Conservation (phyloP, 2,113 vertebrate species). For the Panthera uncia region DNA sequence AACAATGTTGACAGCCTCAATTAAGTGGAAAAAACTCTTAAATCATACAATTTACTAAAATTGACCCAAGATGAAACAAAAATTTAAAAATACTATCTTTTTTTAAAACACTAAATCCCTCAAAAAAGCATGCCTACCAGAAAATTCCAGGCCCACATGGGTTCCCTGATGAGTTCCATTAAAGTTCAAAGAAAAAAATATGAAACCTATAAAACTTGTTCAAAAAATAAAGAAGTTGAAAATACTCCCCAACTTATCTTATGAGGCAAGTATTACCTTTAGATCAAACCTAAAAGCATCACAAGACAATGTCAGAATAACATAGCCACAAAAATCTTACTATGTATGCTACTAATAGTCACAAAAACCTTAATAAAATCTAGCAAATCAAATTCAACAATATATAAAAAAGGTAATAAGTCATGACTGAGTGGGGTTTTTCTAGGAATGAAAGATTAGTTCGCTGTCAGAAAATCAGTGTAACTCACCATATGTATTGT, state of each 20-base stretch:
- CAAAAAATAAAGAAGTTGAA: not conserved
- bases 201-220: not conserved
- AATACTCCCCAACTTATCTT: not conserved
- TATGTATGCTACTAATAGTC: not conserved
- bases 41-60: not conserved
- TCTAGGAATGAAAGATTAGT: slow-evolving; percentile 38
- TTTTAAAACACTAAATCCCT: not conserved
- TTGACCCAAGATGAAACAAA: not conserved
- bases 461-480: slow-evolving; percentile 3
- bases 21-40: not conserved
- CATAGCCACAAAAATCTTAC: not conserved
- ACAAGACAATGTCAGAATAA: not conserved
- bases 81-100: not conserved
- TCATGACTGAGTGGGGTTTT: not conserved
- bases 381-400: slow-evolving; percentile 1
- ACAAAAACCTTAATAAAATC: slow-evolving; percentile 22
- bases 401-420: slow-evolving; percentile 35
- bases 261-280: not conserved
- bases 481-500: not conserved
- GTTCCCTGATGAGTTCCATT: not conserved
- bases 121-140: not conserved
- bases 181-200: not conserved
- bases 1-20: not conserved
- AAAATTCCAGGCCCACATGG: not conserved
- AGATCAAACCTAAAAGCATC: not conserved